These are phyloP conservation scores for Drosophila basisetae DNA, from an alignment of 2,888 invertebrate species.

Conservation along the genomic window DNA sequence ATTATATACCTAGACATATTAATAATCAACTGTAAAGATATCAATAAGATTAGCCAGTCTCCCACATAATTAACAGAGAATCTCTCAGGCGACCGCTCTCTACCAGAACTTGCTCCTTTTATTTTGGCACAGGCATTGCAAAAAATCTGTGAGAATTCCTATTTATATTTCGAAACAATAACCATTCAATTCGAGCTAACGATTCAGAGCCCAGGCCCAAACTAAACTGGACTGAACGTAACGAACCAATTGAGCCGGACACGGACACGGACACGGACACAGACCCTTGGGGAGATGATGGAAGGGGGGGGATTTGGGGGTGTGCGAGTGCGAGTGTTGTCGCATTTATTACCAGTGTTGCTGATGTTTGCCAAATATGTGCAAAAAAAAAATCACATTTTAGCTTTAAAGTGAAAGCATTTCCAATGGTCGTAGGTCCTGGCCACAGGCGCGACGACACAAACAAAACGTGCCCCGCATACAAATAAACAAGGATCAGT, in stretches of 20 bases:
- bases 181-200: constrained; percentile 80
- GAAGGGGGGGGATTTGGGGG: background rate
- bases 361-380: constrained; percentile 60
- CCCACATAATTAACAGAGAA: background rate
- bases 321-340: constrained; percentile 49
- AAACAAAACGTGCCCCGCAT: constrained; percentile 79
- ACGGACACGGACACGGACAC: constrained; percentile 25
- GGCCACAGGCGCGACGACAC: constrained; percentile 80
- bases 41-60: background rate
- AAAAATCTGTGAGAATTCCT: constrained; percentile 76
- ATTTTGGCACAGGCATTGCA: constrained; percentile 20
- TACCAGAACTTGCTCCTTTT: background rate
- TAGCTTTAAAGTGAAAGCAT: constrained; percentile 75
- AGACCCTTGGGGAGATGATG: constrained; percentile 24
- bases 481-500: constrained; percentile 73
- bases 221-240: constrained; percentile 51
- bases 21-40: background rate
- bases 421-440: constrained; percentile 54
- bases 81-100: background rate
- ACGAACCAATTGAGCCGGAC: constrained; percentile 77
- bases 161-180: constrained; percentile 81
- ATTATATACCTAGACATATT: background rate
- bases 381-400: constrained; percentile 46
- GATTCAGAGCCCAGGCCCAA: constrained; percentile 55
- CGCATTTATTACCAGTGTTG: constrained; percentile 76